Percentiles rank a stretch among this genome's conserved stretches.
These are phyloP conservation scores for Napeogenes inachia DNA, from an alignment of 2,888 invertebrate species.

Conservation along the genomic window DNA sequence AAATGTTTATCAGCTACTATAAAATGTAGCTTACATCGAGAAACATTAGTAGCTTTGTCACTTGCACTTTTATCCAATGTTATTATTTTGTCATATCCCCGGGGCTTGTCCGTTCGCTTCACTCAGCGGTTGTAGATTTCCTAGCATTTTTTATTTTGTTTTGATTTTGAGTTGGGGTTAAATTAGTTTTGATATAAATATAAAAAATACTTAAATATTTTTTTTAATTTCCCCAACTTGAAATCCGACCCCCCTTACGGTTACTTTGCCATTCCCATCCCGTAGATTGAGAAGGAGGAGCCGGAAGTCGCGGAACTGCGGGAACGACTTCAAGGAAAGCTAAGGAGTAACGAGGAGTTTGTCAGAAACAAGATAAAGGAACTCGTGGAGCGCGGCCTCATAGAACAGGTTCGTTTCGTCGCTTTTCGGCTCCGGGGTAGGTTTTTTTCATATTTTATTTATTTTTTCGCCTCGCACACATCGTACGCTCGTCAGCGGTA, in stretches of 20 bases:
- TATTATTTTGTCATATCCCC: slow-evolving; percentile 48
- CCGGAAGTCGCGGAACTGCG: slow-evolving; percentile 77
- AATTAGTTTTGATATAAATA: neutral
- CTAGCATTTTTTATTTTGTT: slow-evolving; percentile 18
- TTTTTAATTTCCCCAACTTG: slow-evolving; percentile 18
- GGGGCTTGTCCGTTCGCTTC: slow-evolving; percentile 9
- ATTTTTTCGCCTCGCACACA: neutral
- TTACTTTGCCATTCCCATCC: slow-evolving; percentile 45
- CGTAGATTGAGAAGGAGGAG: slow-evolving; percentile 83
- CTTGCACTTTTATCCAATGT: slow-evolving; percentile 35
- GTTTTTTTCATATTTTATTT: neutral
- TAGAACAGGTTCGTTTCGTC: slow-evolving; percentile 67
- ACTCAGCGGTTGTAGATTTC: slow-evolving; percentile 6
- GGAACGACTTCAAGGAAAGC: slow-evolving; percentile 73
- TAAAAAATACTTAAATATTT: slow-evolving; percentile 35
- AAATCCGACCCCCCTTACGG: slow-evolving; percentile 41
- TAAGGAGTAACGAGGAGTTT: slow-evolving; percentile 70
- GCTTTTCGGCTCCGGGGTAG: slow-evolving; percentile 1
- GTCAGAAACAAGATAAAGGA: slow-evolving; percentile 70
- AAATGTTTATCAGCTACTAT: neutral
- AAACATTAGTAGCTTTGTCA: slow-evolving; percentile 36
- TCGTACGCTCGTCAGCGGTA: neutral
- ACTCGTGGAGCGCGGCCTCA: slow-evolving; percentile 69
- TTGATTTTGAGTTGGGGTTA: slow-evolving; percentile 11
- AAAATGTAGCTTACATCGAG: slow-evolving; percentile 30